Percentiles rank a stretch among this genome's conserved stretches.
Conservation (phyloP, 1,140 invertebrate genomes). For the Drosophila ercepeae region DNA sequence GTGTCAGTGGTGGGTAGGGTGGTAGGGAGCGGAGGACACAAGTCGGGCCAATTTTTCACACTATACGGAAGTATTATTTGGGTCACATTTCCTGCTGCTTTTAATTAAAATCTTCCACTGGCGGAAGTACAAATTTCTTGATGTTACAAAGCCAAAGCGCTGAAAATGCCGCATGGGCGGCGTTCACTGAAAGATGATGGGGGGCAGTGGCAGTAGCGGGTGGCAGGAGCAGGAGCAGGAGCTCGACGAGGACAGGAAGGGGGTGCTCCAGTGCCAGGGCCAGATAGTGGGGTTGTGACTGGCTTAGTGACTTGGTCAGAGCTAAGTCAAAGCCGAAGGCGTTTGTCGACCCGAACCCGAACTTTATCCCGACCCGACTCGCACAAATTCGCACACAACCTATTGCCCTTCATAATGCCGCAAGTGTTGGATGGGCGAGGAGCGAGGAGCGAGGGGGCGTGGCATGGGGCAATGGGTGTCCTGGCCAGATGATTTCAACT, state of each 20-base stretch:
- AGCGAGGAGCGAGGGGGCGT: background rate
- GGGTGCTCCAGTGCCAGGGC: conserved; percentile 2
- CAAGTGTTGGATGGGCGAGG: conserved; percentile 1
- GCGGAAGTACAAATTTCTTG: conserved; percentile 76
- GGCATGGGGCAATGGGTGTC: background rate
- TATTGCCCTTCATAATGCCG: conserved; percentile 72
- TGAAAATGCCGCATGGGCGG: conserved; percentile 39
- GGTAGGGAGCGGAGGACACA: background rate
- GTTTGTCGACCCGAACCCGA: conserved; percentile 48
- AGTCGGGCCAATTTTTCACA: conserved; percentile 71
- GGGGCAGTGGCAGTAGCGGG: background rate
- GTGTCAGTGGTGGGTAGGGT: conserved; percentile 11
- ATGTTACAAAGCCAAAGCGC: conserved; percentile 51
- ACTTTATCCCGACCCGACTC: conserved; percentile 43
- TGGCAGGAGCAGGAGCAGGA: no score
- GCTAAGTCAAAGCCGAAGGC: conserved; percentile 54
- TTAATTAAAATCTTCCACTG: conserved; percentile 79
- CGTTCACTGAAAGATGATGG: background rate
- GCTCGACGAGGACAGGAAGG: background rate
- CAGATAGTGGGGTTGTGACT: conserved; percentile 33
- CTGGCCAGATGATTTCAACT: conserved; percentile 72
- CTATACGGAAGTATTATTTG: conserved; percentile 80
- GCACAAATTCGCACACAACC: conserved; percentile 53
- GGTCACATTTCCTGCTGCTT: conserved; percentile 81
- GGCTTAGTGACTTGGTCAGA: conserved; percentile 60